Percentiles rank a stretch among this genome's conserved stretches.
phyloP scores from a whole-genome alignment of 2,888 invertebrate genomes.

The Spodoptera exigua region DNA sequence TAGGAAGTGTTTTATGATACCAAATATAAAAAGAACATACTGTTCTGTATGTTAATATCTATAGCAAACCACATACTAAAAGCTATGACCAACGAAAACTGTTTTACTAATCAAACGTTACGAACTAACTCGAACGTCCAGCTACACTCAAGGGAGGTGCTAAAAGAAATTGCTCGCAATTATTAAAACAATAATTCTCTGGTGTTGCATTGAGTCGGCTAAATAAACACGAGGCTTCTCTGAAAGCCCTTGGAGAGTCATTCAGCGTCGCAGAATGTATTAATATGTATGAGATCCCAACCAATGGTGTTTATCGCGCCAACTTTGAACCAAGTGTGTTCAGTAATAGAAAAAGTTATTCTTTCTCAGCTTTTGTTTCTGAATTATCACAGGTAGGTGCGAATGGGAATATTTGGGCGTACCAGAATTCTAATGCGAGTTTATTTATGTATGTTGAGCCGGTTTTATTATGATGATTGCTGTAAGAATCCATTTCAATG shows the following conservation, averaged over 20 bases:
- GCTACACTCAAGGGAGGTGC: conserved; percentile 43
- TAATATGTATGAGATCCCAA: conserved; percentile 76
- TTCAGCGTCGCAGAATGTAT: conserved; percentile 72
- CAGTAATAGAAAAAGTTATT: conserved; percentile 65
- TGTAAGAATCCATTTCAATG: neutral
- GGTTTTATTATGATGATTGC: conserved; percentile 1
- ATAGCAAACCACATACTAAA: conserved; percentile 11
- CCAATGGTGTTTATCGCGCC: conserved; percentile 62
- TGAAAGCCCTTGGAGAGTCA: conserved; percentile 68
- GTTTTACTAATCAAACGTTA: conserved; percentile 39
- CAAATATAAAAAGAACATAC: neutral
- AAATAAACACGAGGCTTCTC: conserved; percentile 66
- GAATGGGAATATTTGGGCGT: conserved; percentile 21
- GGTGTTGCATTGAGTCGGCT: conserved; percentile 54
- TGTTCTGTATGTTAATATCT: neutral
- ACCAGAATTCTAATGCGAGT: conserved; percentile 3
- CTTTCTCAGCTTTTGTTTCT: conserved; percentile 55
- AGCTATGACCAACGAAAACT: conserved; percentile 28
- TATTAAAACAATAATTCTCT: conserved; percentile 59
- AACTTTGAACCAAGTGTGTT: conserved; percentile 61
- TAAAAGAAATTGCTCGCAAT: conserved; percentile 57
- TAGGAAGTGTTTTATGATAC: conserved; percentile 12
- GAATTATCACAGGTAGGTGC: conserved; percentile 52
- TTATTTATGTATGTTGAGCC: conserved; percentile 19
- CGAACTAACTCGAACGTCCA: conserved; percentile 39